Evolutionary conservation across 2,113 vertebrate species (phyloP).

Genomic region (Eurystomus gularis): DNA sequence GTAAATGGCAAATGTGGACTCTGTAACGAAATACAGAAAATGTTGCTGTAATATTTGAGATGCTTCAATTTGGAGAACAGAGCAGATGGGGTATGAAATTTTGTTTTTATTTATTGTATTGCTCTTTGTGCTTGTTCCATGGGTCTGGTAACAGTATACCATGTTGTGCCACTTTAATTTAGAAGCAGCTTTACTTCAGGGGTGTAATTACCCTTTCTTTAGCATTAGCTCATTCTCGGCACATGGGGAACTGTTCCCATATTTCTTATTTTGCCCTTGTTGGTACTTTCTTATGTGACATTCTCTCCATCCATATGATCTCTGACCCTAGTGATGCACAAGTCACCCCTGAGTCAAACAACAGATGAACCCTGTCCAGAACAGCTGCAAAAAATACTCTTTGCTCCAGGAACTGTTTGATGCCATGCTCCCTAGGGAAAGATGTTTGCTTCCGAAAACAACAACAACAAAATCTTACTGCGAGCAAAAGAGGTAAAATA

Average conservation of each 20-base stretch:
- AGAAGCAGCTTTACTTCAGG: constrained; percentile 8
- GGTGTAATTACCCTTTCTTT: constrained; percentile 24
- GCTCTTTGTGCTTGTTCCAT: neutral
- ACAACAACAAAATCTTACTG: neutral
- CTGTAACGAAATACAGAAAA: neutral
- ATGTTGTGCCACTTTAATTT: constrained; percentile 4
- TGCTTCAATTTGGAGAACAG: constrained; percentile 1
- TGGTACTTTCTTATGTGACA: neutral
- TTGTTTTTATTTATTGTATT: constrained; percentile 12
- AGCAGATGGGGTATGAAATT: neutral
- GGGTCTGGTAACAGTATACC: neutral
- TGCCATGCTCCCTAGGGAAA: neutral
- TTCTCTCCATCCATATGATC: neutral
- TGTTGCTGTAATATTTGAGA: neutral
- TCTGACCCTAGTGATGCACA: constrained; percentile 26
- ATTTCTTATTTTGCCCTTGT: constrained; percentile 16
- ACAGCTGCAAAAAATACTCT: neutral
- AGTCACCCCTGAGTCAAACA: constrained; percentile 9
- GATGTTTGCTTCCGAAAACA: constrained; percentile 4
- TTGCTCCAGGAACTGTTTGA: constrained; percentile 35
- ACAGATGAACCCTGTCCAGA: constrained; percentile 9
- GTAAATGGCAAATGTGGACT: neutral
- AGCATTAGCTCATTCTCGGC: neutral
- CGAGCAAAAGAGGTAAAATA: constrained; percentile 18
- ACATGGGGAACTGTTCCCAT: neutral